Evolutionary conservation across 2,113 vertebrate genomes (phyloP).

Genomic region (Scartelaos histophorus): DNA sequence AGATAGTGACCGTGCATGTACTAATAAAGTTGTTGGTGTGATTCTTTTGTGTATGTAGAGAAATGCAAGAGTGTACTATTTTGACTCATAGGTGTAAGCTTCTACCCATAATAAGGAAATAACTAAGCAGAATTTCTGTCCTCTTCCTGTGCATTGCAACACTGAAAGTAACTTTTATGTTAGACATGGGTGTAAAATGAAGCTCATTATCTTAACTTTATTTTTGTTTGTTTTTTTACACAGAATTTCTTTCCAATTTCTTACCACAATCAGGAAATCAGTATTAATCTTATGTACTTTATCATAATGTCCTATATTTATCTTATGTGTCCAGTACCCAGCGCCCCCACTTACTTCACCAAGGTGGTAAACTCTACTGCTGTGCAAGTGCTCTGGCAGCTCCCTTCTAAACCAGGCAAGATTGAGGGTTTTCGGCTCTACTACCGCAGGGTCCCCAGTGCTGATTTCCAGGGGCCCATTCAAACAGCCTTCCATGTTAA

Average conservation of each 20-base stretch:
- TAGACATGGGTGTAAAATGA: no score
- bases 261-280: no score
- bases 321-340: slow-evolving; percentile 59
- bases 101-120: background rate
- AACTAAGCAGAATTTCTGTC: background rate
- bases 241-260: no score
- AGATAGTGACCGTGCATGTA: background rate
- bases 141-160: no score
- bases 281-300: background rate
- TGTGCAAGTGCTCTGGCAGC: slow-evolving; percentile 77
- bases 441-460: slow-evolving; percentile 70
- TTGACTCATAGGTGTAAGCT: no score
- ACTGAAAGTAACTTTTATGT: no score
- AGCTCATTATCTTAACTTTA: no score
- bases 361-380: slow-evolving; percentile 71
- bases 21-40: no score
- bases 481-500: slow-evolving; percentile 66
- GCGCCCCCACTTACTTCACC: slow-evolving; percentile 73
- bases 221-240: no score
- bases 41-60: no score
- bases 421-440: slow-evolving; percentile 77
- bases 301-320: background rate
- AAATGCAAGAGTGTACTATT: no score
- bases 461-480: slow-evolving; percentile 63
- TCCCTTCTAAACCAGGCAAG: slow-evolving; percentile 65